A percentile compares a stretch with the other conserved stretches of the same genome.
Conservation (phyloP, 2,113 vertebrate species). For the Thinocorus orbignyianus region DNA sequence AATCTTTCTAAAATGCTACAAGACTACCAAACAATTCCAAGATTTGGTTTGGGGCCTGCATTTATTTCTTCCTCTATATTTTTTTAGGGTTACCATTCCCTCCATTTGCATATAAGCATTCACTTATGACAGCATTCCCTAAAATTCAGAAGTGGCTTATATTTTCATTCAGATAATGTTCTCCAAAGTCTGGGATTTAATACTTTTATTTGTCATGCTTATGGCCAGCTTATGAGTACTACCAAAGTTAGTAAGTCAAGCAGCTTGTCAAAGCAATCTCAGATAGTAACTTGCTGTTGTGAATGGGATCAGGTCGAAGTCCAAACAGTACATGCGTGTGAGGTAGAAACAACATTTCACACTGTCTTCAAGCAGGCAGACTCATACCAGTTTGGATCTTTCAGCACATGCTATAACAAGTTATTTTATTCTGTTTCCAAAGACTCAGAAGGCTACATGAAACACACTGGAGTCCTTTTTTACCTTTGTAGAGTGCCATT, state of each 20-base stretch:
- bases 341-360: neutral
- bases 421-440: neutral
- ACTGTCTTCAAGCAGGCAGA: neutral
- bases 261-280: neutral
- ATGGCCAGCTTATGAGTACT: neutral
- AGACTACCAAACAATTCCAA: neutral
- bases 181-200: neutral
- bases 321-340: neutral
- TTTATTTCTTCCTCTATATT: neutral
- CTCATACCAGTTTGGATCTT: neutral
- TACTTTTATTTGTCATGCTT: neutral
- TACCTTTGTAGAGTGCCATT: neutral
- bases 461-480: neutral
- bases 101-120: neutral
- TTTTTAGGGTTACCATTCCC: neutral
- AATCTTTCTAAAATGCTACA: neutral
- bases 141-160: neutral
- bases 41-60: neutral
- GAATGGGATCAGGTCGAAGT: too few relatives aligned
- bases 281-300: neutral
- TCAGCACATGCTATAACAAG: neutral
- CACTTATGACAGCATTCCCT: neutral
- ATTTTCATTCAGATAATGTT: neutral
- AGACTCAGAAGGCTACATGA: neutral
- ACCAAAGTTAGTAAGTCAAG: neutral